Conservation (phyloP, 2,888 invertebrate species). For the Pelosia muscerda region DNA sequence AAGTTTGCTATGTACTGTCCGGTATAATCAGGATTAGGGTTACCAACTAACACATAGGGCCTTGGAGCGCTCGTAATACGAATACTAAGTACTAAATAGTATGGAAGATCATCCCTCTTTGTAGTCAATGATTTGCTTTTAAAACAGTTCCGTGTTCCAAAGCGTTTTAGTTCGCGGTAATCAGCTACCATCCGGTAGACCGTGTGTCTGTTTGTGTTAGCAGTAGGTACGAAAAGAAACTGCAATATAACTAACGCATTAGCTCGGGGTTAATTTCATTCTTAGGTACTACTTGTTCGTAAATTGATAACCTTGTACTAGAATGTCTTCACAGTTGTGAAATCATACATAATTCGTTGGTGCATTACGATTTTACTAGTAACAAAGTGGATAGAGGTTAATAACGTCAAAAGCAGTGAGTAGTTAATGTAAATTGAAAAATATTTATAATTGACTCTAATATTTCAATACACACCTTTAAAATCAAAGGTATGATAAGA, state of each 20-base stretch:
- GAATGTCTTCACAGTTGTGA: conserved; percentile 1
- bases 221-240: neutral
- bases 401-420: neutral
- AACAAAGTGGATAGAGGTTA: neutral
- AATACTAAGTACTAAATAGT: neutral
- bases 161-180: neutral
- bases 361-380: neutral
- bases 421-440: neutral
- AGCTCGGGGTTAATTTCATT: neutral
- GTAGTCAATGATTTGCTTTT: neutral
- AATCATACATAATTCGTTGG: neutral
- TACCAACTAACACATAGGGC: neutral
- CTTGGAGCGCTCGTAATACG: neutral
- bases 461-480: too few relatives aligned
- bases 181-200: neutral
- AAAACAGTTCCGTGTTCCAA: neutral
- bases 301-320: neutral
- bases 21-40: neutral
- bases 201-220: neutral
- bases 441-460: neutral
- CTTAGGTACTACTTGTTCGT: neutral
- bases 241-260: neutral
- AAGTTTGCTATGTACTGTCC: conserved; percentile 4
- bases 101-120: neutral
- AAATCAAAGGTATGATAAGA: too few relatives aligned